Percentiles rank a stretch among this genome's conserved stretches.
Evolutionary conservation across 2,113 vertebrate species (phyloP).

Genomic region (Pygoscelis antarcticus): DNA sequence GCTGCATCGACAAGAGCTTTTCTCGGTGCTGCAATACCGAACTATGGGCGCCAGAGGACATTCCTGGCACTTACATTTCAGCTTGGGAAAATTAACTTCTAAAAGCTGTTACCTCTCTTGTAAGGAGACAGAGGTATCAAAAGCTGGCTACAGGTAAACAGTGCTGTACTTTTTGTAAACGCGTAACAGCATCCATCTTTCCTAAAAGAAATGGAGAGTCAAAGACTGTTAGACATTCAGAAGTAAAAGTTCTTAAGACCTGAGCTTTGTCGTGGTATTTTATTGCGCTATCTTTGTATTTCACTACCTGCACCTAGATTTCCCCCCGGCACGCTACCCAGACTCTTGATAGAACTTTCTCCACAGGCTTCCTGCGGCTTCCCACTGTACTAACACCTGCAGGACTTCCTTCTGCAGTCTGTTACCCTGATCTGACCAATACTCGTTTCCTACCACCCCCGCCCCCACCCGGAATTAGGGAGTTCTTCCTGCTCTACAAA

Average conservation of each 20-base stretch:
- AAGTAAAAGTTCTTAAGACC: neutral
- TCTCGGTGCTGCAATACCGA: neutral
- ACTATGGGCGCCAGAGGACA: neutral
- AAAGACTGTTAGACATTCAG: neutral
- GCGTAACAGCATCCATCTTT: neutral
- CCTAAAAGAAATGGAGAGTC: neutral
- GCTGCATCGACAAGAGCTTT: too few species aligned
- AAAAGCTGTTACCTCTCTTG: too few species aligned
- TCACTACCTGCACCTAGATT: neutral
- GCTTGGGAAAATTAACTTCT: neutral
- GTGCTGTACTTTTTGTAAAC: neutral
- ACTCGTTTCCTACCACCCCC: neutral
- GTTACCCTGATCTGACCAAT: neutral
- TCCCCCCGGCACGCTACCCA: fast-evolving
- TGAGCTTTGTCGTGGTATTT: neutral
- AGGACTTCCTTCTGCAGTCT: neutral
- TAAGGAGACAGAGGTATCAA: too few species aligned
- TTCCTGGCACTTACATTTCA: too few species aligned
- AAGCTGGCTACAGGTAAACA: neutral
- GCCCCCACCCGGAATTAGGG: neutral
- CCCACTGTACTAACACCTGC: neutral
- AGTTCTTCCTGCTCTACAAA: neutral
- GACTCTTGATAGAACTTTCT: neutral
- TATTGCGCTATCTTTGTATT: neutral
- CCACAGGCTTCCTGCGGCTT: neutral